Evolutionary conservation across 2,888 invertebrate species (phyloP).

Genomic region (Yponomeuta malinellus): DNA sequence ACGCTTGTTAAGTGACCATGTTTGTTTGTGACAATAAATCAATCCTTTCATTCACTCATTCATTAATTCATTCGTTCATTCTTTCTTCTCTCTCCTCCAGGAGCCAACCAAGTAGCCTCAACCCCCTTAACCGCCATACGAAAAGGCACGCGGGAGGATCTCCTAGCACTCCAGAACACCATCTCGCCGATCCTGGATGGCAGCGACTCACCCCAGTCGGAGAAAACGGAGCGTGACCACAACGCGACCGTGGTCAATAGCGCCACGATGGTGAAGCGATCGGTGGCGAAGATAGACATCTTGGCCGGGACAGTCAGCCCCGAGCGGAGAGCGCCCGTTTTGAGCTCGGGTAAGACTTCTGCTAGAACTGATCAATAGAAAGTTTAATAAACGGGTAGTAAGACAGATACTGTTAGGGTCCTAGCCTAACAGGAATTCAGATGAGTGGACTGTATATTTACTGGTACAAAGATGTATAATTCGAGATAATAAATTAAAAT

Average conservation of each 20-base stretch:
- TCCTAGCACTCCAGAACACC: constrained; percentile 51
- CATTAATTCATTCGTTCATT: too few relatives aligned
- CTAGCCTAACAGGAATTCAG: too few relatives aligned
- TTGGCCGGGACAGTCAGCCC: constrained; percentile 40
- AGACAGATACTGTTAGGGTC: too few relatives aligned
- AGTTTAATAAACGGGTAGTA: too few relatives aligned
- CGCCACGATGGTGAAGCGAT: constrained; percentile 50
- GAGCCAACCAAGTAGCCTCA: constrained; percentile 47
- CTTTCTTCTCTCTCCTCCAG: neutral
- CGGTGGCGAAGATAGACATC: constrained; percentile 51
- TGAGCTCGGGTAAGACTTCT: neutral
- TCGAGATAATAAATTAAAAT: too few relatives aligned
- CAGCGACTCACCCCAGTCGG: constrained; percentile 30
- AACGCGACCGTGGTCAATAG: constrained; percentile 53
- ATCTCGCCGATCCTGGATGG: constrained; percentile 67
- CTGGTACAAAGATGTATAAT: too few relatives aligned
- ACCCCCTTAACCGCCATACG: constrained; percentile 51
- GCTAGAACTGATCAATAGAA: too few relatives aligned
- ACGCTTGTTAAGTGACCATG: too few relatives aligned
- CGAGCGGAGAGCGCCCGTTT: constrained; percentile 36
- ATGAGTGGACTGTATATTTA: too few relatives aligned
- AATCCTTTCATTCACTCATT: too few relatives aligned
- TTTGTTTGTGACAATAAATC: too few relatives aligned
- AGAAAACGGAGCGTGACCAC: constrained; percentile 41
- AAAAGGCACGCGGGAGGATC: constrained; percentile 40